A percentile compares a stretch with the other conserved stretches of the same genome.
Evolutionary conservation across 2,113 vertebrate genomes (phyloP).

Genomic region (Cygnus buccinator): DNA sequence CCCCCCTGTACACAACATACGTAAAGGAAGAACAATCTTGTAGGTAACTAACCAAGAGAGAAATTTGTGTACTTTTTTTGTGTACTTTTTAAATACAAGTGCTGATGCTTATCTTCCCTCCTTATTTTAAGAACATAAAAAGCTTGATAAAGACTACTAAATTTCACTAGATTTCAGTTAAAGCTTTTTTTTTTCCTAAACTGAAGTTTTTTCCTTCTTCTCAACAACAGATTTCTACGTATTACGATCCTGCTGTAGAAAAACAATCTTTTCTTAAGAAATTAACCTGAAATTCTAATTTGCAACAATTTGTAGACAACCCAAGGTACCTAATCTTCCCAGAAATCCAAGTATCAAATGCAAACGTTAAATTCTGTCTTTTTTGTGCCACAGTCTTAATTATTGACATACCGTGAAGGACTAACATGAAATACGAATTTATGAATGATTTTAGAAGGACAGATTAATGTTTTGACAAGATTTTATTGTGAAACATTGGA

Average conservation of each 20-base stretch:
- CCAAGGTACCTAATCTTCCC: background rate
- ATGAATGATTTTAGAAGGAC: background rate
- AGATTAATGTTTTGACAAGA: conserved; percentile 77
- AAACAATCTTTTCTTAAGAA: background rate
- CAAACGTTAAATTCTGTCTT: background rate
- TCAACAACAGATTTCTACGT: background rate
- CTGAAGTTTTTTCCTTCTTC: background rate
- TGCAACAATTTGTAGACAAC: background rate
- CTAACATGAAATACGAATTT: background rate
- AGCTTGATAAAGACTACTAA: background rate
- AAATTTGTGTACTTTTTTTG: background rate
- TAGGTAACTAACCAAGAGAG: background rate
- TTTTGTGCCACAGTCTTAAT: background rate
- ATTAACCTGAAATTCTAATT: background rate
- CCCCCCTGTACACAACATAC: too few species aligned
- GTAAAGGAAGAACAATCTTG: background rate
- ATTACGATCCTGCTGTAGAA: background rate
- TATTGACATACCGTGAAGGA: background rate
- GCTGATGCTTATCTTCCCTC: background rate
- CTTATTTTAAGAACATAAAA: background rate
- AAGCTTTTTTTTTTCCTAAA: background rate
- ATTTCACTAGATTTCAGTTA: background rate
- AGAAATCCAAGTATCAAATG: background rate
- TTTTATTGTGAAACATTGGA: conserved; percentile 96
- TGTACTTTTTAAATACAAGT: background rate